These are phyloP conservation scores for Otolemur garnettii DNA, from an alignment of 2,113 vertebrate genomes.

Conservation along the genomic window DNA sequence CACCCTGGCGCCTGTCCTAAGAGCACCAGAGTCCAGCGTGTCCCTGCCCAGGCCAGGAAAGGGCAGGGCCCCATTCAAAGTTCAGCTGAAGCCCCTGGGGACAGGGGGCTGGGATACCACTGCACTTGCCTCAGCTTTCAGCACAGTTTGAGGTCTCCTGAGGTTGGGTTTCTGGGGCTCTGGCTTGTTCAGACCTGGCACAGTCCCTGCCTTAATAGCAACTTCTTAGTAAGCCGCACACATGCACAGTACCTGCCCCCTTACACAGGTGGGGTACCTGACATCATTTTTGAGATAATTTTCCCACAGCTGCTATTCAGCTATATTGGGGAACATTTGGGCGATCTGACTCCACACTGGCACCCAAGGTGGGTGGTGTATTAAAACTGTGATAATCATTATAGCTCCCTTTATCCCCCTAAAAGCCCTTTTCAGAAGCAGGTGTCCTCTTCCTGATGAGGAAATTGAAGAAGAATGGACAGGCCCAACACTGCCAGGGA, in stretches of 20 bases:
- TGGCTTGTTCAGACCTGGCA: neutral
- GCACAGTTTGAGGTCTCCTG: neutral
- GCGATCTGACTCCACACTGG: neutral
- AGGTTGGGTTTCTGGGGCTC: neutral
- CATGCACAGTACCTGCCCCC: neutral
- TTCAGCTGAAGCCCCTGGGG: neutral
- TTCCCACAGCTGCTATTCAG: neutral
- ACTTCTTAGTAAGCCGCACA: neutral
- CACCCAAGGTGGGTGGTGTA: fast-evolving
- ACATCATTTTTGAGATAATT: neutral
- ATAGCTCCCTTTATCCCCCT: neutral
- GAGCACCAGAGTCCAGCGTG: neutral
- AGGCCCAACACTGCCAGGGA: neutral
- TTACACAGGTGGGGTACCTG: neutral
- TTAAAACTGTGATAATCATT: neutral
- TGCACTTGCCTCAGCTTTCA: neutral
- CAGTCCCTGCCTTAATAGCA: neutral
- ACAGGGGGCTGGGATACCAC: neutral
- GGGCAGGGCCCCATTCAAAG: neutral
- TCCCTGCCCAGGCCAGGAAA: slow-evolving; percentile 68
- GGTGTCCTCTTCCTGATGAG: neutral
- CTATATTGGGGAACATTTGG: neutral
- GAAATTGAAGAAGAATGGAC: neutral
- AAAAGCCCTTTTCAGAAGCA: neutral
- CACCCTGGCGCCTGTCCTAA: slow-evolving; percentile 57